phyloP scores from a whole-genome alignment of 1,140 invertebrate genomes.

The Acromyrmex charruanus region DNA sequence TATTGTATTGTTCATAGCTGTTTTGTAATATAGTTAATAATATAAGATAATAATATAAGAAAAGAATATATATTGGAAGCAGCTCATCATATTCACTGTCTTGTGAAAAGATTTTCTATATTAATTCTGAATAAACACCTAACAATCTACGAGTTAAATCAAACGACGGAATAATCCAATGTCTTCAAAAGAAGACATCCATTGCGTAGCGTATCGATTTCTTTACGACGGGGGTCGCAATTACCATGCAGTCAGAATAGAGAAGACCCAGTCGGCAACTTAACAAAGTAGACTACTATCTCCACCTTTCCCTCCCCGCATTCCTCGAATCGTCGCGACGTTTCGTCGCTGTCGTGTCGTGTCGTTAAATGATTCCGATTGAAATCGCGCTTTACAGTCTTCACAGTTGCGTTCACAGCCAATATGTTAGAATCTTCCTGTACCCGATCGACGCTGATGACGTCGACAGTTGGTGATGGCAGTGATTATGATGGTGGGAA shows the following conservation, averaged over 20 bases:
- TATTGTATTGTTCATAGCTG: background rate
- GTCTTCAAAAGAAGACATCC: slow-evolving; percentile 2
- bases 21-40: background rate
- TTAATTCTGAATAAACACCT: background rate
- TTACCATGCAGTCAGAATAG: slow-evolving; percentile 22
- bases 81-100: background rate
- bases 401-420: background rate
- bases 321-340: slow-evolving; percentile 22
- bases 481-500: background rate
- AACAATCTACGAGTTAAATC: slow-evolving; percentile 16
- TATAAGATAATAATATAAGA: background rate
- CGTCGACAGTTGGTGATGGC: background rate
- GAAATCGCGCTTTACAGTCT: background rate
- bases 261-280: background rate
- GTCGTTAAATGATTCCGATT: slow-evolving; percentile 39
- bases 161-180: slow-evolving; percentile 32
- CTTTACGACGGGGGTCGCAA: background rate
- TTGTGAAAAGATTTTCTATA: background rate
- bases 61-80: background rate
- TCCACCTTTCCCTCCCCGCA: background rate
- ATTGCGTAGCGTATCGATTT: background rate
- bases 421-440: background rate
- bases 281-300: slow-evolving; percentile 25
- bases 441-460: background rate
- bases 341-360: background rate